These are phyloP conservation scores for Acleris cristana DNA, from an alignment of 2,888 invertebrate species.

Conservation along the genomic window DNA sequence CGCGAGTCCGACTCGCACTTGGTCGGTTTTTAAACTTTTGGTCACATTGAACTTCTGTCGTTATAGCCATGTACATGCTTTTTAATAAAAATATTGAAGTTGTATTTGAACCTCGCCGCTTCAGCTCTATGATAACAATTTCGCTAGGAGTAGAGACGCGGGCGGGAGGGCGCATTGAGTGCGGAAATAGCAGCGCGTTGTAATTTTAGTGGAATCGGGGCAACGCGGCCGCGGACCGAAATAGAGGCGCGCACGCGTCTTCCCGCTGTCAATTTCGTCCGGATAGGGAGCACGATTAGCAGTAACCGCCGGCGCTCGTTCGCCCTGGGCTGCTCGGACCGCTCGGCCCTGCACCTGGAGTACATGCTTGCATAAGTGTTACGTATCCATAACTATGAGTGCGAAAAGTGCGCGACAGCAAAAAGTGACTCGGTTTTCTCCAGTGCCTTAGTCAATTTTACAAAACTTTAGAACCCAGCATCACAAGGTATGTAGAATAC, in stretches of 20 bases:
- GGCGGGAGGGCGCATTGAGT: slow-evolving; percentile 68
- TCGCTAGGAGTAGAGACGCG: slow-evolving; percentile 66
- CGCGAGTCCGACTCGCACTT: no score
- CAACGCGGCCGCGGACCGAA: slow-evolving; percentile 81
- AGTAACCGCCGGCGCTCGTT: slow-evolving; percentile 49
- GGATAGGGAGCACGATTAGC: slow-evolving; percentile 78
- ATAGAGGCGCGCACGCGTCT: slow-evolving; percentile 78
- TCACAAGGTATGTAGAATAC: neutral
- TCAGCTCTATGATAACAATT: slow-evolving; percentile 45
- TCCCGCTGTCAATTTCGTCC: slow-evolving; percentile 79
- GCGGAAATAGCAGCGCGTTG: slow-evolving; percentile 81
- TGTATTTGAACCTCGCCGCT: neutral
- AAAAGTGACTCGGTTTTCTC: slow-evolving; percentile 46
- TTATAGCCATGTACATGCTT: no score
- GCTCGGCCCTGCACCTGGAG: slow-evolving; percentile 45
- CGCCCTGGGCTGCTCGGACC: slow-evolving; percentile 41
- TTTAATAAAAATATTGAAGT: neutral
- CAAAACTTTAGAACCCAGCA: neutral
- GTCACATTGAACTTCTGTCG: no score
- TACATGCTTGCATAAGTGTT: slow-evolving; percentile 62
- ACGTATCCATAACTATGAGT: slow-evolving; percentile 45
- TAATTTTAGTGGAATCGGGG: slow-evolving; percentile 84
- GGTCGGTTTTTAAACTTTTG: no score
- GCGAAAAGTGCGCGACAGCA: slow-evolving; percentile 40
- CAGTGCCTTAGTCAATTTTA: slow-evolving; percentile 36